Base-by-base conservation (phyloP, 1,140 invertebrate genomes). In the Drosophila sproati region DNA sequence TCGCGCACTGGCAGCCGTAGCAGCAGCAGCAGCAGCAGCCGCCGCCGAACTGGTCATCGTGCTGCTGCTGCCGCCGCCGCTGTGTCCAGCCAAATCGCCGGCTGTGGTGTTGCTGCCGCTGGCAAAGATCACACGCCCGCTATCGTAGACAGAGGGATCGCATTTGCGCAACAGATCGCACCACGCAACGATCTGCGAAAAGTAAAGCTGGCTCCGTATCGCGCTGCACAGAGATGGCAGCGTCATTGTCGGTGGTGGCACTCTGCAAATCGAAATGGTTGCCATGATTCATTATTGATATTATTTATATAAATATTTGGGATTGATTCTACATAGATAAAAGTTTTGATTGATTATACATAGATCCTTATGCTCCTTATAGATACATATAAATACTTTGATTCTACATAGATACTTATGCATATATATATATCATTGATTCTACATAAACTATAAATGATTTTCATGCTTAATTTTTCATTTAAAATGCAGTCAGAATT, bases 181-280 rank as follows among this genome's bases (percentile, higher is more conserved):
- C 98, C 98, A 99, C 32, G 98, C 97, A 28, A 97, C 97, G 50
- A 99, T 95, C 93, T 99, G 98, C 0, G 98, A 98, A 93, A 99
- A 99, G 94, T 98, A 97, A n/a, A 99, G 94, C 91, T 98, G 97
- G 4, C 98, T 99, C 57, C 98, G 95, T 7, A 99, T 96, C n/a
- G 98, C 98, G 92, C 98, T 97, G 73, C 98, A 95, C 64, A 99
- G 93, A 92, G 96, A 96, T 78, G 96, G 95, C 34, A 95, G 91
- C 56, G 94, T 95, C 78, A 95, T 95, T 39, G 93, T 93, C 8
- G 93, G 91, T 35, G 93, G 92, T 54, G 92, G 88, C 56, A 92
- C 90, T 86, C 94, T 94, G 82, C 75, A 35, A 5, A 6, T 34
- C 4, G n/a, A n/a, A n/a, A n/a, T 2, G 39, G 6, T 20, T 20